phyloP scores from a whole-genome alignment of 2,888 invertebrate species.

The Panorpa germanica region DNA sequence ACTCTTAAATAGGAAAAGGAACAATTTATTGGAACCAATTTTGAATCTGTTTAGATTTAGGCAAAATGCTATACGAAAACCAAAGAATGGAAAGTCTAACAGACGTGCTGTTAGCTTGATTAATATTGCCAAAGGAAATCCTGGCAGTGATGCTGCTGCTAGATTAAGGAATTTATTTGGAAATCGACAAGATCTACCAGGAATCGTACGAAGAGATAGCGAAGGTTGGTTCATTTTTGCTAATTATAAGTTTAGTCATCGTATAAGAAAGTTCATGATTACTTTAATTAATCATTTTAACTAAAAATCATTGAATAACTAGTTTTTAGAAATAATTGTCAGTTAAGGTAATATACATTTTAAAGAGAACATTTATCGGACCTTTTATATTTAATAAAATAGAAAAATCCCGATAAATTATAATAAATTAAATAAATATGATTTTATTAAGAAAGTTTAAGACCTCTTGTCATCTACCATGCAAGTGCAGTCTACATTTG shows the following conservation, averaged over 20 bases:
- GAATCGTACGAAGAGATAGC: neutral
- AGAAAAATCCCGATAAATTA: too few relatives aligned
- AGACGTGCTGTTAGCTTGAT: conserved; percentile 27
- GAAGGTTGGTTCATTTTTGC: neutral
- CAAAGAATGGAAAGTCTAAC: conserved; percentile 23
- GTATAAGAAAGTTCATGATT: conserved; percentile 5
- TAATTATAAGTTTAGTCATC: neutral
- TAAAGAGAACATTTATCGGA: too few relatives aligned
- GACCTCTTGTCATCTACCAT: too few relatives aligned
- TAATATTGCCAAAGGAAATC: conserved; percentile 23
- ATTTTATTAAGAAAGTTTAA: too few relatives aligned
- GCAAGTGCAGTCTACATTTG: too few relatives aligned
- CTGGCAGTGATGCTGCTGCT: conserved; percentile 23
- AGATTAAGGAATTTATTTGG: conserved; percentile 11
- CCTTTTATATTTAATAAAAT: too few relatives aligned
- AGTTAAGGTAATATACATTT: too few relatives aligned
- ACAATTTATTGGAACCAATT: conserved; percentile 23
- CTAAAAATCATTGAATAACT: too few relatives aligned
- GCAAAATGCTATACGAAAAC: conserved; percentile 29
- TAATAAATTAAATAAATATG: too few relatives aligned
- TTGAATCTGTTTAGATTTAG: conserved; percentile 25
- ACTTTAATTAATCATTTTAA: too few relatives aligned
- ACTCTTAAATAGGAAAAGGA: too few relatives aligned
- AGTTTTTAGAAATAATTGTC: too few relatives aligned
- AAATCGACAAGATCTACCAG: neutral